phyloP scores from a whole-genome alignment of 2,797 vertebrate genomes.

The Trematomus bernacchii region DNA sequence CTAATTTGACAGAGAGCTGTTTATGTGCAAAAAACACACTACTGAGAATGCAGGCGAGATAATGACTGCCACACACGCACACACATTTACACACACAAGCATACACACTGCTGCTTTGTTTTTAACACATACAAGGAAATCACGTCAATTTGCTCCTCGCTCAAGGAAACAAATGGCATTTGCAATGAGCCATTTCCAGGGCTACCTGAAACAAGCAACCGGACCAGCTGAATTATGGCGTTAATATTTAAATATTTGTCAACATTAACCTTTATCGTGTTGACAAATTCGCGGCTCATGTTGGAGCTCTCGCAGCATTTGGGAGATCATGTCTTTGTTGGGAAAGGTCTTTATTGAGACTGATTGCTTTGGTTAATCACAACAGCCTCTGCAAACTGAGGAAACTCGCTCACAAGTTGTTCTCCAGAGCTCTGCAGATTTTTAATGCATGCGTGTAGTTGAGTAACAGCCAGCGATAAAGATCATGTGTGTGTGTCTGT shows the following conservation, averaged over 20 bases:
- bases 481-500: accelerated
- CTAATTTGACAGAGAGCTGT: background rate
- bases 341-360: constrained; percentile 84
- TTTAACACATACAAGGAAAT: constrained; percentile 75
- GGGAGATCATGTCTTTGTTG: constrained; percentile 80
- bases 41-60: background rate
- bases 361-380: constrained; percentile 84
- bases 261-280: constrained; percentile 87
- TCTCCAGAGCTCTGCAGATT: constrained; percentile 6
- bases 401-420: constrained; percentile 27
- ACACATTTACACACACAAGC: constrained; percentile 24
- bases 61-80: constrained; percentile 20
- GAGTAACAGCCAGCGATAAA: background rate
- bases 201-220: constrained; percentile 81
- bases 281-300: constrained; percentile 83
- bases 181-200: constrained; percentile 72
- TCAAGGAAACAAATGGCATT: constrained; percentile 80
- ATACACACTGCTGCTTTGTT: constrained; percentile 51
- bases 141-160: constrained; percentile 75
- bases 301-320: constrained; percentile 76
- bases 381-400: constrained; percentile 60
- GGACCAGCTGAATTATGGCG: constrained; percentile 85
- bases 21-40: constrained; percentile 24
- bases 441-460: constrained; percentile 1
- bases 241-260: constrained; percentile 88